A percentile compares a stretch with the other conserved stretches of the same genome.
Evolutionary conservation across 2,888 invertebrate genomes (phyloP).

Genomic region (Pristionchus entomophagus): DNA sequence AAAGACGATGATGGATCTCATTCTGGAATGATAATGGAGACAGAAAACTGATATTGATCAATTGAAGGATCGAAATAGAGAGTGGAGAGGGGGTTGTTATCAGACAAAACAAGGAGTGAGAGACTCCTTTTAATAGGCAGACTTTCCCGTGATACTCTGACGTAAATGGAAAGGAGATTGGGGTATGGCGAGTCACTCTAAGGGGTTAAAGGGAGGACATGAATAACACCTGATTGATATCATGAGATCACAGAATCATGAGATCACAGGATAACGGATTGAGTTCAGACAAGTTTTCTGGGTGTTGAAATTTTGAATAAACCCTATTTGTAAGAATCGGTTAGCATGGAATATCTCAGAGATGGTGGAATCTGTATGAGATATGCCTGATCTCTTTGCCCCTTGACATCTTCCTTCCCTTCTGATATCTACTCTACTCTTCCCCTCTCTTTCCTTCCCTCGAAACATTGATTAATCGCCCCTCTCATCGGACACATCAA

Average conservation of each 20-base stretch:
- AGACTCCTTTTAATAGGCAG: neutral
- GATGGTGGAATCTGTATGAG: too few species aligned
- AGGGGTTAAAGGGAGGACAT: neutral
- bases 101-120: conserved; percentile 23
- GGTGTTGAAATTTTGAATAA: too few species aligned
- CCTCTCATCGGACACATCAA: conserved; percentile 35
- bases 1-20: neutral
- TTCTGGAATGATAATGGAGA: neutral
- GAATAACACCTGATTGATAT: neutral
- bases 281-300: too few species aligned
- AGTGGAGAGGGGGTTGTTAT: conserved; percentile 15
- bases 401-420: too few species aligned
- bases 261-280: too few species aligned
- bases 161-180: neutral
- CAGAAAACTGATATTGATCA: neutral
- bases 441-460: conserved; percentile 17
- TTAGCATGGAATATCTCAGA: too few species aligned
- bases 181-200: conserved; percentile 9
- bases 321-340: too few species aligned
- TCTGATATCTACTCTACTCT: neutral
- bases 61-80: neutral
- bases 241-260: neutral
- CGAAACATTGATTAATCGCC: conserved; percentile 35
- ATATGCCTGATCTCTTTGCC: too few species aligned
- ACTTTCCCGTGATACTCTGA: conserved; percentile 34